Evolutionary conservation across 2,113 vertebrate genomes (phyloP).

Genomic region (Vimba vimba): DNA sequence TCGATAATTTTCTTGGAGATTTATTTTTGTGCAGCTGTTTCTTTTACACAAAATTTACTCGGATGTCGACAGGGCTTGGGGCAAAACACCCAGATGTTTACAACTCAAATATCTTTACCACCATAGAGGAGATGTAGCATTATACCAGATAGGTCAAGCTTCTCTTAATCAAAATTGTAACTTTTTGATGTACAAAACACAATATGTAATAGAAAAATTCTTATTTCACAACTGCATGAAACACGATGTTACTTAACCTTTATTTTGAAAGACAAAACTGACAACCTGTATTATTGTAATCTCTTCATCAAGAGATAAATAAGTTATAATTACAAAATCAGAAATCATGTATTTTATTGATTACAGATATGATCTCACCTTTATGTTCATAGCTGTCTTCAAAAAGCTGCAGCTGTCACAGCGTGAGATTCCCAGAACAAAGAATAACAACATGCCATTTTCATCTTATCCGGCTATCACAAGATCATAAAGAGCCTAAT

Average conservation of each 20-base stretch:
- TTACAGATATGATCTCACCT: conserved; percentile 24
- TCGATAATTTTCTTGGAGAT: conserved; percentile 68
- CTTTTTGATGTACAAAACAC: neutral
- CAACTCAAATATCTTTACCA: conserved; percentile 39
- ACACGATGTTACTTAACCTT: neutral
- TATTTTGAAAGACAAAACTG: conserved; percentile 6
- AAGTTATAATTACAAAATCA: neutral
- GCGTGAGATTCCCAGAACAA: conserved; percentile 8
- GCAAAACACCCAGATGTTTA: conserved; percentile 70
- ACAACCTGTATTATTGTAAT: conserved; percentile 6
- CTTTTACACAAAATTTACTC: conserved; percentile 49
- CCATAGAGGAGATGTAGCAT: neutral
- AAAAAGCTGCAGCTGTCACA: neutral
- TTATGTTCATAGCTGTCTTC: neutral
- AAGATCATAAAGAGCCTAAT: conserved; percentile 49
- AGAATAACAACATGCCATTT: conserved; percentile 28
- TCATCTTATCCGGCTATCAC: conserved; percentile 10
- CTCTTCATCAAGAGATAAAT: neutral
- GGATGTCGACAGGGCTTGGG: conserved; percentile 64
- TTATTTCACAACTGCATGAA: neutral
- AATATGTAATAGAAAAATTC: neutral
- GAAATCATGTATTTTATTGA: conserved; percentile 4
- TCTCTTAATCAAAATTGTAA: neutral
- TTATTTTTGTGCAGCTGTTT: conserved; percentile 57
- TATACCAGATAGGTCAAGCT: neutral